Percentiles rank a stretch among this genome's conserved stretches.
Evolutionary conservation across 2,797 vertebrate genomes (phyloP).

Genomic region (Hydrolagus colliei): DNA sequence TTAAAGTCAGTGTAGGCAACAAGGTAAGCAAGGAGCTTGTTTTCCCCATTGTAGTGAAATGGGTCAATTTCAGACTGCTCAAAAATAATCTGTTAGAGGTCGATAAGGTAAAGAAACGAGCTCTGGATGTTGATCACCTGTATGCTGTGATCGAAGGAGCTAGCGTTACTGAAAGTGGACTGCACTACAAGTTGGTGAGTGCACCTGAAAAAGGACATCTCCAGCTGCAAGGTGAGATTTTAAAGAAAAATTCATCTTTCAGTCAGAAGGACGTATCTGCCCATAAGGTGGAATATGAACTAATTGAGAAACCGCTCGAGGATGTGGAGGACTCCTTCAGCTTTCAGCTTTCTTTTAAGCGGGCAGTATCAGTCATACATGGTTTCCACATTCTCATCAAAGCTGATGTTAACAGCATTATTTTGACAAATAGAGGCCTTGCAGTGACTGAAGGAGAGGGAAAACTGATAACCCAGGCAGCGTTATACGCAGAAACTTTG

Average conservation of each 20-base stretch:
- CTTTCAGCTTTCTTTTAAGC: conserved; percentile 70
- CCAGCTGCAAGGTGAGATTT: conserved; percentile 56
- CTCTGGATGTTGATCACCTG: conserved; percentile 63
- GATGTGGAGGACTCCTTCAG: conserved; percentile 68
- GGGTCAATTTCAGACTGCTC: conserved; percentile 66
- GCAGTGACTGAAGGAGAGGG: conserved; percentile 75
- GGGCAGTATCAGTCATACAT: conserved; percentile 64
- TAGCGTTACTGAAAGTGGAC: conserved; percentile 56
- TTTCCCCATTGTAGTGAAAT: conserved; percentile 68
- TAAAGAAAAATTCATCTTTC: conserved; percentile 67
- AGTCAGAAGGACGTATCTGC: conserved; percentile 69
- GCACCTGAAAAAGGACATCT: conserved; percentile 71
- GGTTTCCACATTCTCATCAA: conserved; percentile 72
- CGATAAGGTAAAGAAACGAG: conserved; percentile 62
- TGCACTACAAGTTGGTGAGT: conserved; percentile 68
- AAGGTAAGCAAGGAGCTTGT: conserved; percentile 60
- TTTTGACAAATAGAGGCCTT: conserved; percentile 72
- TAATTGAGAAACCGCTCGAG: conserved; percentile 56
- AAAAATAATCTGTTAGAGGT: conserved; percentile 63
- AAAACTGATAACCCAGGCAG: conserved; percentile 67
- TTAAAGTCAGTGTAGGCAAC: conserved; percentile 66
- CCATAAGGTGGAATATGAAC: conserved; percentile 65
- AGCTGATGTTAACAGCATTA: conserved; percentile 61
- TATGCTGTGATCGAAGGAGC: conserved; percentile 54
- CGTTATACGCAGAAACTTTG: conserved; percentile 70